Conservation (phyloP, 1,140 invertebrate species). For the Danaus melanippus region DNA sequence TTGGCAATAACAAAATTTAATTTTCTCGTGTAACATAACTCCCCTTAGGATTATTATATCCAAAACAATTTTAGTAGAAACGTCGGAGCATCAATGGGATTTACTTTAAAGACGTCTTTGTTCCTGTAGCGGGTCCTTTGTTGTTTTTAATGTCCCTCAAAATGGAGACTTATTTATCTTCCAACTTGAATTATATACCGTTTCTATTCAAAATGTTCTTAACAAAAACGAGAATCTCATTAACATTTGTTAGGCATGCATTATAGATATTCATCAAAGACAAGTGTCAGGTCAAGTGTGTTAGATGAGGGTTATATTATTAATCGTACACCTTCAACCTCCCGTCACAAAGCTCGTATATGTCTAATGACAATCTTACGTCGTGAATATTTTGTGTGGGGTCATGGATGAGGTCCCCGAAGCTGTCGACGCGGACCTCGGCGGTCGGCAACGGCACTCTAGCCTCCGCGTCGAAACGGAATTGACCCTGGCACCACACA, state of each 20-base stretch:
- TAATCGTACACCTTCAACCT: conserved; percentile 12
- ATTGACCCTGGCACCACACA: conserved; percentile 79
- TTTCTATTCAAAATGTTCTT: conserved; percentile 6
- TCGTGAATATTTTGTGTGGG: conserved; percentile 61
- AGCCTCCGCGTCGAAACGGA: conserved; percentile 85
- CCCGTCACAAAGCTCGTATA: conserved; percentile 7
- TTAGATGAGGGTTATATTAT: conserved; percentile 12
- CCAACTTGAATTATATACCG: conserved; percentile 21
- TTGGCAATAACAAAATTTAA: too few relatives aligned
- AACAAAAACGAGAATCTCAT: not conserved
- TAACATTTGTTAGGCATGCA: conserved; percentile 12
- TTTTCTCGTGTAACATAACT: too few relatives aligned
- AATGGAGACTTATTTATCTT: conserved; percentile 26
- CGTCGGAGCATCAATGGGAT: conserved; percentile 27
- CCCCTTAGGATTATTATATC: conserved; percentile 2
- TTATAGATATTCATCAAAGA: conserved; percentile 6
- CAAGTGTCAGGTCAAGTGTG: conserved; percentile 12
- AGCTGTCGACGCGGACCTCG: conserved; percentile 73
- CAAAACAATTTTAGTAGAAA: conserved; percentile 34
- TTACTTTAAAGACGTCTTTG: conserved; percentile 33
- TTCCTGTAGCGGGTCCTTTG: conserved; percentile 28
- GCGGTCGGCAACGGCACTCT: conserved; percentile 76
- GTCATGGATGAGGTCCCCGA: conserved; percentile 64
- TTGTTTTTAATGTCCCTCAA: conserved; percentile 28
- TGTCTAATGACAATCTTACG: conserved; percentile 39